Evolutionary conservation across 1,140 invertebrate genomes (phyloP), one percentile per base, ranked within the genome.

Genomic region (Drosophila sulfurigaster): DNA sequence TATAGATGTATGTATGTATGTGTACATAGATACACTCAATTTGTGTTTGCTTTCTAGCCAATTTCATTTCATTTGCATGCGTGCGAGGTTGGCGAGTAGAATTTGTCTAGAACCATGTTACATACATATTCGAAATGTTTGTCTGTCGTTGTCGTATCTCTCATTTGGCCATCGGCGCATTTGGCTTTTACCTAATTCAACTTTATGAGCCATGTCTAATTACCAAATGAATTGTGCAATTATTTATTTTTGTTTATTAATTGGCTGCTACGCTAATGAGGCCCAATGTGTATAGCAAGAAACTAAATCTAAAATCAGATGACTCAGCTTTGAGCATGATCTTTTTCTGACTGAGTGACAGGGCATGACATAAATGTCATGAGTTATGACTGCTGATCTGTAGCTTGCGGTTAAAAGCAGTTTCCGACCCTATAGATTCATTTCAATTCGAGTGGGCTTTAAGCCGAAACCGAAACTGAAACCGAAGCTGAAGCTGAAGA

Each of bases 171-270:
- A 82, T 51, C 75, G 75, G 45, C 74, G 57, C 45, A 66, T 63
- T 69, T 67, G 79, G 65, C 83, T 78, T 78, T 89, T 89, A 76
- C 68, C 85, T 89, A 83, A 83, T 89, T 85, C 85, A 77, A 74
- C 70, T 91, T 91, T 91, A 91, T 91, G 88, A 91, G 82, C 82
- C 88, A 81, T 85, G 75, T 85, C 88, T 91, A 91, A 91, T 91
- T 91, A 91, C 73, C 82, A 91, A 91, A 91, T 91, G 88, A 91
- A 91, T 91, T 91, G 88, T 91, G 88, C 88, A 91, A 91, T 91
- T 83, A 91, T 91, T 82, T 88, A 91, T 91, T 91, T 91, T 88
- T 81, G 77, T 79, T 91, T 91, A 91, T 91, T 91, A 91, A 91
- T 91, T 91, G 88, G 81, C 75, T 70, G 66, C 75, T 76, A 54